These are phyloP conservation scores for Limnephilus rhombicus DNA, from an alignment of 2,888 invertebrate species.

Conservation along the genomic window DNA sequence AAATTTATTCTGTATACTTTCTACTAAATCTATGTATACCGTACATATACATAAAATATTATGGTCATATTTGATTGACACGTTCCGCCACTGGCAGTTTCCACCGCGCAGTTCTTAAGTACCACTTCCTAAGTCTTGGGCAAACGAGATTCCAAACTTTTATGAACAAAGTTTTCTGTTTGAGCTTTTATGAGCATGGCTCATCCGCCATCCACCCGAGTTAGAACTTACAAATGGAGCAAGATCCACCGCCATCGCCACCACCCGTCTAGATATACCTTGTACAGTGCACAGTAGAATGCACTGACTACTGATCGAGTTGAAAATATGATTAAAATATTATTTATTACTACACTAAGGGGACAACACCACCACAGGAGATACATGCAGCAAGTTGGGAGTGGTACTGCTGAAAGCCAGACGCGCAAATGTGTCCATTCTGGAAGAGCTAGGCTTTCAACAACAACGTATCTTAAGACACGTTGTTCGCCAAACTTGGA, in stretches of 20 bases:
- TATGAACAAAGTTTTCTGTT: constrained; percentile 66
- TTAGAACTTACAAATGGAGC: background rate
- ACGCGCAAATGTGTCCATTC: no score
- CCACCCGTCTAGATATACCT: background rate
- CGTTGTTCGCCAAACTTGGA: no score
- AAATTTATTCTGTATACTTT: no score
- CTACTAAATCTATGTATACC: no score
- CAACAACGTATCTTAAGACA: no score
- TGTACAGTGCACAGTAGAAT: background rate
- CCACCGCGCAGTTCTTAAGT: constrained; percentile 60
- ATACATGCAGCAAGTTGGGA: no score
- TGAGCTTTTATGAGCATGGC: constrained; percentile 63
- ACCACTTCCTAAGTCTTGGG: constrained; percentile 61
- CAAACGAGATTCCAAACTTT: constrained; percentile 66
- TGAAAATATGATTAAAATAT: background rate
- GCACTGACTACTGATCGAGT: background rate
- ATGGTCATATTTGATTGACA: background rate
- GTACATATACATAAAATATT: no score
- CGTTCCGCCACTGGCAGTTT: constrained; percentile 48
- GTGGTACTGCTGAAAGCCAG: no score
- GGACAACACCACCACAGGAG: no score
- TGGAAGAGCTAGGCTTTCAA: no score
- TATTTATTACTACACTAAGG: no score
- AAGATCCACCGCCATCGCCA: background rate
- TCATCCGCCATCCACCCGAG: constrained; percentile 2